A percentile compares a stretch with the other conserved stretches of the same genome.
phyloP scores from a whole-genome alignment of 1,140 invertebrate species.

The Bacillus rossius region DNA sequence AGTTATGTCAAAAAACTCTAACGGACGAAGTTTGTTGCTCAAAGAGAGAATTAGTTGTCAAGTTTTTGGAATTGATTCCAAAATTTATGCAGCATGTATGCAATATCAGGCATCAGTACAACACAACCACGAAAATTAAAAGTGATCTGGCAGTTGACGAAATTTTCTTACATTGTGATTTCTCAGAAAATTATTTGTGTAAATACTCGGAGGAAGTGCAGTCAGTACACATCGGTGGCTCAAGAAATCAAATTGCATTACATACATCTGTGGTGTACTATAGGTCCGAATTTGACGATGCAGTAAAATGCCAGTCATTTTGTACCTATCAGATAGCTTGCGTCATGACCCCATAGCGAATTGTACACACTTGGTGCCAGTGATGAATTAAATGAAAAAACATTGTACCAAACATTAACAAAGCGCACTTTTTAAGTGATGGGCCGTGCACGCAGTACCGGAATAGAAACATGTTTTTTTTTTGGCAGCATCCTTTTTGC shows the following conservation, averaged over 20 bases:
- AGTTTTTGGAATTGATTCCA: not conserved
- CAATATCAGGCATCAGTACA: conserved; percentile 2
- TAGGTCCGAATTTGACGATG: not conserved
- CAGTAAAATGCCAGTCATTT: conserved; percentile 15
- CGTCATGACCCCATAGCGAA: conserved; percentile 21
- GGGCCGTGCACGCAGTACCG: not conserved
- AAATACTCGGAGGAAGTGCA: conserved; percentile 15
- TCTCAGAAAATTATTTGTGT: conserved; percentile 13
- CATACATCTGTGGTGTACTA: conserved; percentile 7
- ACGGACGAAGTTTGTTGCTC: not conserved
- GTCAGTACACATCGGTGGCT: conserved; percentile 16
- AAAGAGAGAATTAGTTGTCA: not conserved
- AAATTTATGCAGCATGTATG: conserved; percentile 3
- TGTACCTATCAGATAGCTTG: conserved; percentile 18
- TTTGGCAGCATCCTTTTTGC: not conserved
- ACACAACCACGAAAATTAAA: not conserved
- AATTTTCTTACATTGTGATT: conserved; percentile 10
- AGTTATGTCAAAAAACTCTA: not conserved
- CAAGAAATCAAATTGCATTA: conserved; percentile 11
- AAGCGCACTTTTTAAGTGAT: not conserved
- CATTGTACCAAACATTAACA: not conserved
- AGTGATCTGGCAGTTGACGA: conserved; percentile 2
- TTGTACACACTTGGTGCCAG: conserved; percentile 17
- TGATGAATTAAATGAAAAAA: conserved; percentile 9
- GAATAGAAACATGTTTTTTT: not conserved